Percentiles rank a stretch among this genome's conserved stretches.
These are phyloP conservation scores for Vidua macroura DNA, from an alignment of 2,113 vertebrate species.

Conservation along the genomic window DNA sequence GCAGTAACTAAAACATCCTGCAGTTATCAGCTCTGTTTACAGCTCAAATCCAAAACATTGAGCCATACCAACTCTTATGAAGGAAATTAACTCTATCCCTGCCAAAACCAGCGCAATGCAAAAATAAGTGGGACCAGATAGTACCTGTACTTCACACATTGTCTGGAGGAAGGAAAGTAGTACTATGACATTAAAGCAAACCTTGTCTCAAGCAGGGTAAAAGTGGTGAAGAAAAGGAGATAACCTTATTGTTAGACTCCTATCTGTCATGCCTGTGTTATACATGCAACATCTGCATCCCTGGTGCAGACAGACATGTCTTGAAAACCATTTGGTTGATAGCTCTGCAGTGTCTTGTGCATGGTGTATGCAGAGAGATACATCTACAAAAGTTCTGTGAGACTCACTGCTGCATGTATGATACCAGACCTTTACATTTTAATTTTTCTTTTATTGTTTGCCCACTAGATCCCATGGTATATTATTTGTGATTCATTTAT, in stretches of 20 bases:
- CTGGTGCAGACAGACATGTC: neutral
- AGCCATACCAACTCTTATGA: neutral
- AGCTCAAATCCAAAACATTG: neutral
- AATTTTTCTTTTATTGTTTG: neutral
- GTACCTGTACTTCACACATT: neutral
- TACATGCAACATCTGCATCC: neutral
- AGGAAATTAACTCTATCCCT: neutral
- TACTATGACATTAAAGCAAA: neutral
- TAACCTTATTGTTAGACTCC: neutral
- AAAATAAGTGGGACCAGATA: neutral
- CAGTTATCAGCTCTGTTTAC: neutral
- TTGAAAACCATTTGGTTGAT: neutral
- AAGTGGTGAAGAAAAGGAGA: neutral
- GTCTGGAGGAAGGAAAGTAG: neutral
- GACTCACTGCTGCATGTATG: neutral
- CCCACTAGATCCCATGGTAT: neutral
- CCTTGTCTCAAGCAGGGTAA: neutral
- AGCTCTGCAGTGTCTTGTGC: neutral
- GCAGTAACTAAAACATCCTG: neutral
- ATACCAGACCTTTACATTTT: neutral
- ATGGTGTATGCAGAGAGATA: neutral
- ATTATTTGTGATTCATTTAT: neutral
- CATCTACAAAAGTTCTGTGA: neutral
- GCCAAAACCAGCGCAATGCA: neutral
- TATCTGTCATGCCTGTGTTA: neutral